These are phyloP conservation scores for Psylliodes chrysocephalus DNA, from an alignment of 2,888 invertebrate species.

Conservation along the genomic window DNA sequence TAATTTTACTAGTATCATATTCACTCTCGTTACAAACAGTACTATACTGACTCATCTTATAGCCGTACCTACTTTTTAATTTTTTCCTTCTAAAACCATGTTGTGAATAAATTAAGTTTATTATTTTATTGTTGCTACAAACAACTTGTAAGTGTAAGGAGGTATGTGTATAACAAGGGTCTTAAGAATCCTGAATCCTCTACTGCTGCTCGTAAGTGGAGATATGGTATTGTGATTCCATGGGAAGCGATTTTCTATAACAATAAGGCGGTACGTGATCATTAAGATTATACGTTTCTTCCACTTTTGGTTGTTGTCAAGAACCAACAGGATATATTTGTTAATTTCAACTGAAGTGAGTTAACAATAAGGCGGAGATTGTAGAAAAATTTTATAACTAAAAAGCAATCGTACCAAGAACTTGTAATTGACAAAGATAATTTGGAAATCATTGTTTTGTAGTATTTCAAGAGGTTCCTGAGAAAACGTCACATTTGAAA, in stretches of 20 bases:
- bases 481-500: no score
- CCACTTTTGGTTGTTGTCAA: constrained; percentile 12
- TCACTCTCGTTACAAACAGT: no score
- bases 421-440: background rate
- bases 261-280: constrained; percentile 40
- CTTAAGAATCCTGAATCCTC: background rate
- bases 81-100: no score
- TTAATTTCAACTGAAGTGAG: constrained; percentile 6
- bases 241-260: constrained; percentile 42
- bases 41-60: no score
- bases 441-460: no score
- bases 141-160: no score
- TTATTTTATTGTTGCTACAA: no score
- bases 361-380: constrained; percentile 10
- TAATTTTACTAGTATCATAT: no score
- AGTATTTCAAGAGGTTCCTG: no score
- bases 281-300: constrained; percentile 31
- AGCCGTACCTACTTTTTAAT: no score
- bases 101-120: no score
- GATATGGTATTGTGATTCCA: constrained; percentile 45
- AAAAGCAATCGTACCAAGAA: constrained; percentile 6
- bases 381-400: background rate
- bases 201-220: constrained; percentile 29
- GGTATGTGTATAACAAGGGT: no score
- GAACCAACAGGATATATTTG: constrained; percentile 13